Evolutionary conservation across 2,113 vertebrate species (phyloP).

Genomic region (Epinephelus fuscoguttatus): DNA sequence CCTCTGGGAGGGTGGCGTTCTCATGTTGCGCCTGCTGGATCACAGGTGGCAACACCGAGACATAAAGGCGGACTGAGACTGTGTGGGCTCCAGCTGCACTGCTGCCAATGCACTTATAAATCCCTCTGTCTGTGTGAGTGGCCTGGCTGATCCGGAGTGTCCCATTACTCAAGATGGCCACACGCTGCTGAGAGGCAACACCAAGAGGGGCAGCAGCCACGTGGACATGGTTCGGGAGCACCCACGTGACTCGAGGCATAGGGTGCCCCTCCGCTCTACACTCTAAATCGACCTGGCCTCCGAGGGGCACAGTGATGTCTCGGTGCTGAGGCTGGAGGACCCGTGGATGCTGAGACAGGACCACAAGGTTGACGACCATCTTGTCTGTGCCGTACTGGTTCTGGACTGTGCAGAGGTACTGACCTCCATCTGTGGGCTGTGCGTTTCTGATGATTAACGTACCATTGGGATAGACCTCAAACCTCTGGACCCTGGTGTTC

Average conservation of each 20-base stretch:
- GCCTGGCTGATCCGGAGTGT: constrained; percentile 86
- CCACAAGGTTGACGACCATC: constrained; percentile 79
- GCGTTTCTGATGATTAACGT: constrained; percentile 87
- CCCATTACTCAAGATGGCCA: constrained; percentile 85
- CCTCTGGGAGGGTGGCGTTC: constrained; percentile 84
- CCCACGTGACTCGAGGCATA: constrained; percentile 88
- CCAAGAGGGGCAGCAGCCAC: constrained; percentile 61
- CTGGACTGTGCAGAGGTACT: constrained; percentile 89
- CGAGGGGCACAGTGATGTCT: constrained; percentile 86
- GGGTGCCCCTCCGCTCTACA: constrained; percentile 89
- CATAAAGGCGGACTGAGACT: constrained; percentile 86
- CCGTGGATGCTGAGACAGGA: constrained; percentile 85
- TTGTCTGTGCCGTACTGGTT: constrained; percentile 88
- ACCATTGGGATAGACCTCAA: constrained; percentile 90
- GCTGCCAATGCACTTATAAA: constrained; percentile 91
- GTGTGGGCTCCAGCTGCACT: constrained; percentile 88
- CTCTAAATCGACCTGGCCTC: constrained; percentile 85
- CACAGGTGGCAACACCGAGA: constrained; percentile 86
- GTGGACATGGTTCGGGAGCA: constrained; percentile 86
- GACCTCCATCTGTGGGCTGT: constrained; percentile 88
- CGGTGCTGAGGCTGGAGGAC: constrained; percentile 84
- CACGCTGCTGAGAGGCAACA: constrained; percentile 61
- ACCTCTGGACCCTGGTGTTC: constrained; percentile 85
- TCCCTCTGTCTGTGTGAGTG: constrained; percentile 85
- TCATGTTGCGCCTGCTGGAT: constrained; percentile 87